phyloP scores from a whole-genome alignment of 92 coral and sea anemone genomes.

The Palythoa heliodiscus region DNA sequence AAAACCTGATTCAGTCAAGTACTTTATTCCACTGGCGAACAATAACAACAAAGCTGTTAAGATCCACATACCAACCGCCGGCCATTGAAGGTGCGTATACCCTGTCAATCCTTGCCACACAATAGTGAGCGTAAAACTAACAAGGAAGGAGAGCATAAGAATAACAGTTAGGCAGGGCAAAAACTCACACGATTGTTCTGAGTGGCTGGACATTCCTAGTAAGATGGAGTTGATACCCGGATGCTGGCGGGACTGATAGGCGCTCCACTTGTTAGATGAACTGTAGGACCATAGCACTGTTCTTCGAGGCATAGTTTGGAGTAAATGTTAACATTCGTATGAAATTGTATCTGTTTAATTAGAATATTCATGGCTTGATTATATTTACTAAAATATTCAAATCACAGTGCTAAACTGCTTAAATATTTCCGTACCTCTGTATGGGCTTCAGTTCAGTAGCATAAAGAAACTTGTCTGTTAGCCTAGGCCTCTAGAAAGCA shows the following conservation, averaged over 20 bases:
- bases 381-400: conserved; percentile 22
- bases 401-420: not conserved
- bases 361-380: conserved; percentile 39
- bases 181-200: conserved; percentile 30
- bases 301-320: conserved; percentile 32
- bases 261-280: conserved; percentile 26
- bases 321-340: not conserved
- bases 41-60: conserved; percentile 1
- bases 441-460: no score
- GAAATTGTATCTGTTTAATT: conserved; percentile 31
- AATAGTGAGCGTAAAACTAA: conserved; percentile 20
- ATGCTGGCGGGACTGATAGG: conserved; percentile 12
- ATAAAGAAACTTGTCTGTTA: not conserved
- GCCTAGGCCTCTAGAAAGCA: not conserved
- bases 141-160: conserved; percentile 21
- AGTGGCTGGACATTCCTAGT: conserved; percentile 19
- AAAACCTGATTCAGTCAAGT: conserved; percentile 14
- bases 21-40: conserved; percentile 26
- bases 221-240: conserved; percentile 30
- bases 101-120: conserved; percentile 38
- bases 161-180: conserved; percentile 30
- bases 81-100: conserved; percentile 23
- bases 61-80: conserved; percentile 27
- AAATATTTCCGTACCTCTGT: not conserved
- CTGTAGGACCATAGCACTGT: conserved; percentile 16